These are phyloP conservation scores for Halcyon leucocephala DNA, from an alignment of 2,797 vertebrate species.

Conservation along the genomic window DNA sequence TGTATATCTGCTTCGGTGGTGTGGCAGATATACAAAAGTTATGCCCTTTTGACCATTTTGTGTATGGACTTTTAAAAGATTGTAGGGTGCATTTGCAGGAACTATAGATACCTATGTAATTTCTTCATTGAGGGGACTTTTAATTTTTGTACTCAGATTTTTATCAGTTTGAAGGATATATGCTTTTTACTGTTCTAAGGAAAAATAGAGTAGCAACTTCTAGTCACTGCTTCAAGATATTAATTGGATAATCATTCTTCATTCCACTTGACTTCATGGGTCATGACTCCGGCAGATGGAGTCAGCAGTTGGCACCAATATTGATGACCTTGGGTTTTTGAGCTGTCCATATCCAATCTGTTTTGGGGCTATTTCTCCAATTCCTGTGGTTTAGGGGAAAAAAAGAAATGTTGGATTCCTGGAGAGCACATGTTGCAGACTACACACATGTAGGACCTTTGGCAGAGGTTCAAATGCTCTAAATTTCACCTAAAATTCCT, in stretches of 20 bases:
- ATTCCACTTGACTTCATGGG: slow-evolving; percentile 30
- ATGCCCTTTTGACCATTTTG: not conserved
- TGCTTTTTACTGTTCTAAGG: not conserved
- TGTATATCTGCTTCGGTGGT: not conserved
- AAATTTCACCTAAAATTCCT: not conserved
- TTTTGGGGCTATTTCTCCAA: not conserved
- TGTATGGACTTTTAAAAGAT: not conserved
- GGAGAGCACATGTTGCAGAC: not conserved
- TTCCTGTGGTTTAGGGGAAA: not conserved
- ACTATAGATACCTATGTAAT: not conserved
- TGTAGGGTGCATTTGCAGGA: not conserved
- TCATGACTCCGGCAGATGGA: slow-evolving; percentile 39
- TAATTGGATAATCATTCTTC: slow-evolving; percentile 56
- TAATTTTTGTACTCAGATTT: slow-evolving; percentile 5
- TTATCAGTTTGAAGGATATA: not conserved
- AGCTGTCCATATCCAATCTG: not conserved
- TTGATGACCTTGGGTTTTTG: not conserved
- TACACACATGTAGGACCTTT: not conserved
- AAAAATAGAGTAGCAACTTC: slow-evolving; percentile 16
- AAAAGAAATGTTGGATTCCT: not conserved
- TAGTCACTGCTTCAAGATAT: slow-evolving; percentile 2
- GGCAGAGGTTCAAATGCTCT: not conserved
- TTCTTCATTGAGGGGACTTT: slow-evolving; percentile 10
- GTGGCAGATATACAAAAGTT: not conserved
- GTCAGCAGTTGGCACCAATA: slow-evolving; percentile 4